Evolutionary conservation across 2,888 invertebrate genomes (phyloP), one percentile per base, ranked within the genome.

Genomic region (Dryocosmus kuriphilus): DNA sequence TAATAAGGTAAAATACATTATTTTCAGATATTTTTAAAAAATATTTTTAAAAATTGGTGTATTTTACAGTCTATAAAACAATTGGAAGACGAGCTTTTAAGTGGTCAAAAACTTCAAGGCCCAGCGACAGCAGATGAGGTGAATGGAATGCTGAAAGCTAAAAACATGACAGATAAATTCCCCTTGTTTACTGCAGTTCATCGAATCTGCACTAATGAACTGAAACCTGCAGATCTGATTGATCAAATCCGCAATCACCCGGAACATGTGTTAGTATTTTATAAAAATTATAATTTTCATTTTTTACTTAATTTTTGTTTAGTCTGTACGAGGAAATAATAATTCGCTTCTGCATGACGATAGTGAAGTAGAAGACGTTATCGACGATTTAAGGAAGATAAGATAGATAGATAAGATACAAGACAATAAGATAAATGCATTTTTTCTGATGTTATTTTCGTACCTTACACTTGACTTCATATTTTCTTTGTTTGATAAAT

Each of bases 41-140:
- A n/a, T n/a, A 73, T 30, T 76, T 22, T 1, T 62, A 78, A n/a
- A 11, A 73, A 62, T 32, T 51, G 51, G 16, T 51, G 63, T 65
- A 71, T 74, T 62, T 78, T 79, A 11, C 80, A 93, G 93, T 94
- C 96, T 0, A 97, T 99, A 87, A 96, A 96, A 89, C 95, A 96
- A 88, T 92, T 99, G 73, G 99, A 99, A 92, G 95, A 95, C 82
- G 98, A 99, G 92, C 94, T 99, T 95, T 92, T 99, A 74, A 98
- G 98, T 91, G 99, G 99, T 3, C 99, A 99, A 92, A 98, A 98
- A 90, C 94, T 99, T 75, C 99, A 99, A 92, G 99, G 99, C 3
- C 99, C 99, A 11, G 96, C 97, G 89, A 99, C 99, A 16, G 99
- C 99, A 7, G 97, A 96, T 87, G 99, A 99, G 92, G 98, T 99